phyloP scores from a whole-genome alignment of 2,113 vertebrate species.

The Ictalurus furcatus region DNA sequence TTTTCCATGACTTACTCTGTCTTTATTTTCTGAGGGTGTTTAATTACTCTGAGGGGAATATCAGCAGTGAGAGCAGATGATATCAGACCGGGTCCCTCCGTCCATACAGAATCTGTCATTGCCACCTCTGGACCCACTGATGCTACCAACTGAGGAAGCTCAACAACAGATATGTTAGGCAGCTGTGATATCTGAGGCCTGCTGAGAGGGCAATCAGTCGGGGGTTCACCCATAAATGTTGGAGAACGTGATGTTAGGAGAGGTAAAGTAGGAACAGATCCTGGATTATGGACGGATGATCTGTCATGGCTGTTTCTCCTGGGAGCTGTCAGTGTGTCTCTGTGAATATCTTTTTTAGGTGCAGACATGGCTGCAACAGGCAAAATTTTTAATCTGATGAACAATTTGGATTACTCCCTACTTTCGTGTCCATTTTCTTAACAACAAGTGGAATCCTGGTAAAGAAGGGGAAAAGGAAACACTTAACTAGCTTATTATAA shows the following conservation, averaged over 20 bases:
- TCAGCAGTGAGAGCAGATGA: constrained; percentile 49
- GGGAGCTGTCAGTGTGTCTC: neutral
- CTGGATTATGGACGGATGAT: constrained; percentile 1
- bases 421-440: neutral
- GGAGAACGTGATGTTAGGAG: constrained; percentile 13
- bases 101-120: constrained; percentile 51
- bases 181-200: constrained; percentile 17
- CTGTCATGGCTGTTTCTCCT: neutral
- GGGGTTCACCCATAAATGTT: constrained; percentile 22
- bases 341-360: constrained; percentile 17
- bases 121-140: constrained; percentile 46
- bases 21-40: constrained; percentile 6
- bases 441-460: neutral
- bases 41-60: constrained; percentile 43
- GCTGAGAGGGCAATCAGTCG: constrained; percentile 16
- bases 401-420: neutral
- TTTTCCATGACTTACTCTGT: constrained; percentile 51
- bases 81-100: constrained; percentile 53
- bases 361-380: constrained; percentile 30
- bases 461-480: neutral
- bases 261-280: neutral
- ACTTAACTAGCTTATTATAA: neutral
- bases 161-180: constrained; percentile 39
- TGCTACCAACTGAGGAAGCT: constrained; percentile 57
- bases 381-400: neutral